These are phyloP conservation scores for Charanyca ferruginea DNA, from an alignment of 2,888 invertebrate genomes.

Conservation along the genomic window DNA sequence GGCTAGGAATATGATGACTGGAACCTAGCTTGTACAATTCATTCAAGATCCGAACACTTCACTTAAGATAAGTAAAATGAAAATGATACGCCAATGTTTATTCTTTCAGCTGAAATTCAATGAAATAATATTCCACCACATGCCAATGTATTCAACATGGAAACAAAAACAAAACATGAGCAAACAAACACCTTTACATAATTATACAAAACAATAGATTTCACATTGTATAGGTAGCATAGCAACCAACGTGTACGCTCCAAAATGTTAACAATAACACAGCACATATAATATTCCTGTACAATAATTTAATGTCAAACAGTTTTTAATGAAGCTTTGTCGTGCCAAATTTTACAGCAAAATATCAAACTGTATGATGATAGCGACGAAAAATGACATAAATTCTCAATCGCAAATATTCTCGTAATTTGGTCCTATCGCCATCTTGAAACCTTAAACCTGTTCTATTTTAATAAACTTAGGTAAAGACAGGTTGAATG, in stretches of 20 bases:
- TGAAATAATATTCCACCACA: constrained; percentile 10
- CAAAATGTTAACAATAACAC: constrained; percentile 20
- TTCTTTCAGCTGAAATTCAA: constrained; percentile 3
- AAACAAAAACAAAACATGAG: constrained; percentile 18
- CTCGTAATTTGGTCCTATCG: constrained; percentile 55
- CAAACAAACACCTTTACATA: constrained; percentile 6
- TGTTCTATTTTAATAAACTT: constrained; percentile 11
- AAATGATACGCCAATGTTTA: not conserved
- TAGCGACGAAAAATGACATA: constrained; percentile 42
- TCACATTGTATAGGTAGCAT: constrained; percentile 4
- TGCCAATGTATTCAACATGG: constrained; percentile 23
- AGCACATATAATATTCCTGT: constrained; percentile 10
- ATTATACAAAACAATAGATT: constrained; percentile 26
- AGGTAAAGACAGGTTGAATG: constrained; percentile 7
- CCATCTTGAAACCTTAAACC: constrained; percentile 37
- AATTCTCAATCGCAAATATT: constrained; percentile 56
- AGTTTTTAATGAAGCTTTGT: constrained; percentile 20
- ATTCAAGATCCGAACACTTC: not conserved
- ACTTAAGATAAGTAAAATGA: not conserved
- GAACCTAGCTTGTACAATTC: too few species aligned
- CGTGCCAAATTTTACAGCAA: constrained; percentile 21
- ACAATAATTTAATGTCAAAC: constrained; percentile 32
- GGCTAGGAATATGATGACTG: too few species aligned
- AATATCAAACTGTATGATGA: constrained; percentile 38
- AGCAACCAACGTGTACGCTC: constrained; percentile 6